phyloP scores from a whole-genome alignment of 2,888 invertebrate genomes.

The Serrognathus titanus region DNA sequence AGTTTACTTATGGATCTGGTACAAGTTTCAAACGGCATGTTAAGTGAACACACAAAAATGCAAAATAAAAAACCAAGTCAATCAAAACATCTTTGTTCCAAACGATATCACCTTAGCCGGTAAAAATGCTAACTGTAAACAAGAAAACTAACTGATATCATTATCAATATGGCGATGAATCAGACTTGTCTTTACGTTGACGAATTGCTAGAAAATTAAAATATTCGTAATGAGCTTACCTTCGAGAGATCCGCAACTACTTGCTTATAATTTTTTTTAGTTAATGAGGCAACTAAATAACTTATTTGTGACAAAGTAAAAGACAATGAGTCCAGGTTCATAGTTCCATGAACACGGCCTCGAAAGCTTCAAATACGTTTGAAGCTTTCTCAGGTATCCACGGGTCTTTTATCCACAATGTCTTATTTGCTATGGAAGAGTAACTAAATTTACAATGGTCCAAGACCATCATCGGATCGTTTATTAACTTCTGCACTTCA shows the following conservation, averaged over 20 bases:
- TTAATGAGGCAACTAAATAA: conserved; percentile 93
- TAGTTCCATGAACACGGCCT: conserved; percentile 83
- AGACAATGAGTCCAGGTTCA: conserved; percentile 98
- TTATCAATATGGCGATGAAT: conserved; percentile 15
- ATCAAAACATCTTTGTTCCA: conserved; percentile 44
- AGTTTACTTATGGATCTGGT: conserved; percentile 4
- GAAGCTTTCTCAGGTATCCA: conserved; percentile 85
- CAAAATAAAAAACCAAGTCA: conserved; percentile 32
- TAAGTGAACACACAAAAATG: conserved; percentile 14
- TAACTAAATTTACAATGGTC: conserved; percentile 48
- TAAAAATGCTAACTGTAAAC: conserved; percentile 26
- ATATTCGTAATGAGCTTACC: conserved; percentile 59
- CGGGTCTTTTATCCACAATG: conserved; percentile 58
- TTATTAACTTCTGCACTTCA: conserved; percentile 42
- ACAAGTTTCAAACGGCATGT: conserved; percentile 16
- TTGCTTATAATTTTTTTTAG: conserved; percentile 92
- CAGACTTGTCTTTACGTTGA: too few species aligned
- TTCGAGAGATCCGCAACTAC: conserved; percentile 83
- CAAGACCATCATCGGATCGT: conserved; percentile 52
- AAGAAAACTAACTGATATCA: conserved; percentile 15
- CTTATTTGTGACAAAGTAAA: conserved; percentile 98
- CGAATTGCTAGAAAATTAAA: too few species aligned
- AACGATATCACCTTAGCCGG: conserved; percentile 31
- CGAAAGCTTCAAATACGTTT: conserved; percentile 94
- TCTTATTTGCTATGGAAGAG: conserved; percentile 46